Base-by-base conservation (phyloP, 2,888 invertebrate genomes). In the Pandemis heparana region DNA sequence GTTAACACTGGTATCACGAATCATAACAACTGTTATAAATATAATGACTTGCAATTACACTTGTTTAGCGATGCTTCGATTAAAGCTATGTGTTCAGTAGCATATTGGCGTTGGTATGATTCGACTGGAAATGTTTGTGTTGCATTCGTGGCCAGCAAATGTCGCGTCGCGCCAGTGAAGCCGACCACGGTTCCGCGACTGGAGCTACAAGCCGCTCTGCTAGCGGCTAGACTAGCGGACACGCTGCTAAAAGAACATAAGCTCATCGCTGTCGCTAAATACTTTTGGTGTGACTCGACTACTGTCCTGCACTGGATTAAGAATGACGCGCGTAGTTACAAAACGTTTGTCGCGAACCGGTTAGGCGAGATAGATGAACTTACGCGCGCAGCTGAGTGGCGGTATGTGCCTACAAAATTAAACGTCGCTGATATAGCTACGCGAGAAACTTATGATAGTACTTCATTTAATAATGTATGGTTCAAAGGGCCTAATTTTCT, bases 211-310 rank as follows among this genome's bases (percentile, higher is more conserved):
- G 60, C 60, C n/a, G 60, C 60, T 7, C 7, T 61, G 39, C 61
- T 61, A 0, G 61, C 61, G 0, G 61, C 61, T 0, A 10, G 61
- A 14, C 39, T 61, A 14, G 61, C 61, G 38, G 39, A 39, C 9
- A 16, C 61, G n/a, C 12, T 61, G 5, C 6, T 8, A n/a, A 41
- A 41, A n/a, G 61, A 61, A 16, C 61, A 16, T 41, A 39, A 61
- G 41, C 14, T 39, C 23, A 32, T n/a, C 38, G 8, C 23, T n/a
- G 1, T 8, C 39, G 39, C 61, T 38, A 7, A 7, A n/a, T 61
- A 66, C 1, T 61, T 61, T 16, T 61, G 61, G 61, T 61, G 61
- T 39, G 61, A 61, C 8, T 61, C 61, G 12, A 61, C n/a, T 39
- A 61, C 61, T 0, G 61, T 61, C 6, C n/a, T 61, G 6, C 61